phyloP scores from a whole-genome alignment of 2,797 vertebrate genomes.

The Cichlasoma orientale region DNA sequence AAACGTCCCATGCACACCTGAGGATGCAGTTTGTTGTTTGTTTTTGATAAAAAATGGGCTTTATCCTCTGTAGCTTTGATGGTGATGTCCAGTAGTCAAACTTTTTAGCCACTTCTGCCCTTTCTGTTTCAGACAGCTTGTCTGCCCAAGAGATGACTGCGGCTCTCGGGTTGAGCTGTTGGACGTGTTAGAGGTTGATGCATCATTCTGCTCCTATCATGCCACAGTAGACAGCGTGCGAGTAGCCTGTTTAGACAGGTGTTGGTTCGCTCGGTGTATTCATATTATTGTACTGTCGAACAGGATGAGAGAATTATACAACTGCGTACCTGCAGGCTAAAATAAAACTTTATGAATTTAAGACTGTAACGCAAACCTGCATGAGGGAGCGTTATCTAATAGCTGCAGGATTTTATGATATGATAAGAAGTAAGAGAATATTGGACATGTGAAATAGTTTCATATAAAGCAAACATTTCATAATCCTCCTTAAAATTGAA shows the following conservation, averaged over 20 bases:
- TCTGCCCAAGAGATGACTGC: not conserved
- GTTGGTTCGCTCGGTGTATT: not conserved
- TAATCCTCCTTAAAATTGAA: not conserved
- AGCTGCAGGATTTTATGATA: not conserved
- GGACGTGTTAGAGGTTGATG: not conserved
- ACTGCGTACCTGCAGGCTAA: not conserved
- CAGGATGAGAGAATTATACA: not conserved
- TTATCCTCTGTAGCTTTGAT: not conserved
- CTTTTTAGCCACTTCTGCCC: not conserved
- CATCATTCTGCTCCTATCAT: not conserved
- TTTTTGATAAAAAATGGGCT: not conserved
- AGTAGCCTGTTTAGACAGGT: not conserved
- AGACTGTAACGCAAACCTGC: not conserved
- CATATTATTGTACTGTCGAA: not conserved
- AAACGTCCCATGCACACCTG: not conserved
- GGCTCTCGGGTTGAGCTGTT: not conserved
- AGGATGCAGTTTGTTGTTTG: not conserved
- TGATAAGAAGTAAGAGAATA: not conserved
- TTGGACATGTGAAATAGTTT: not conserved
- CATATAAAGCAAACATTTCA: not conserved
- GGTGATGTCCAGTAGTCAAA: not conserved
- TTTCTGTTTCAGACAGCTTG: not conserved
- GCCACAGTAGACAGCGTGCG: not conserved
- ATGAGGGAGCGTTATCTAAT: not conserved
- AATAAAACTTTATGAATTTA: not conserved